Conservation (phyloP, 2,888 invertebrate genomes). For the Drosophila falleni region DNA sequence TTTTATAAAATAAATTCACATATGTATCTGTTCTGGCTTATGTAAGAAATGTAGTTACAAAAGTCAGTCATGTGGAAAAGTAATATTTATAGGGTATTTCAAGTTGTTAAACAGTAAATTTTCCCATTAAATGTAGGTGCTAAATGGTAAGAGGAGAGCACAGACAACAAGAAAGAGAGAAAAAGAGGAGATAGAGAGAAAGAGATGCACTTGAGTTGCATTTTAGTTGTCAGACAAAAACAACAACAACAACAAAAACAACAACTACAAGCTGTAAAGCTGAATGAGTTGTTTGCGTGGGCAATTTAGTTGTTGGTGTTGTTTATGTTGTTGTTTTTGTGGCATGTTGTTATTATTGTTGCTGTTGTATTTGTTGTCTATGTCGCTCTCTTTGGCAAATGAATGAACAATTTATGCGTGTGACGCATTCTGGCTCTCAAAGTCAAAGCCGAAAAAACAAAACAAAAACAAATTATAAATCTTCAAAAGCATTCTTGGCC, state of each 20-base stretch:
- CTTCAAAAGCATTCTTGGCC: conserved; percentile 73
- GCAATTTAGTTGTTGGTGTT: conserved; percentile 46
- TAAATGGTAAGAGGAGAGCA: conserved; percentile 3
- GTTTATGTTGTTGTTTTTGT: conserved; percentile 34
- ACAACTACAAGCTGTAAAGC: conserved; percentile 5
- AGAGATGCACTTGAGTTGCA: conserved; percentile 59
- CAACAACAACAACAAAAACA: conserved; percentile 21
- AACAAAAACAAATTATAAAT: conserved; percentile 68
- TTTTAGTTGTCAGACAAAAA: conserved; percentile 35
- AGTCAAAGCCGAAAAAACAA: conserved; percentile 72
- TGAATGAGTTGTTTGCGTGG: conserved; percentile 60
- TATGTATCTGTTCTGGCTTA: no score
- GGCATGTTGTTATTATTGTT: conserved; percentile 18
- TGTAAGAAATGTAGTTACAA: no score
- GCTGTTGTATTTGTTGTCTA: conserved; percentile 26
- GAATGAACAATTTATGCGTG: conserved; percentile 75
- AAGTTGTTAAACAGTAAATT: conserved; percentile 14
- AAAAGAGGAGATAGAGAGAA: conserved; percentile 5
- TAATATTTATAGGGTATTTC: conserved; percentile 2
- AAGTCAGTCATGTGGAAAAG: background rate
- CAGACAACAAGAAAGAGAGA: background rate
- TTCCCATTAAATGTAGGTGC: conserved; percentile 23
- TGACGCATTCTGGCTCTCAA: conserved; percentile 73
- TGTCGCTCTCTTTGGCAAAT: conserved; percentile 55
- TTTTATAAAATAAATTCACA: no score